phyloP scores from a whole-genome alignment of 2,113 vertebrate species.

The Lagopus leucura region DNA sequence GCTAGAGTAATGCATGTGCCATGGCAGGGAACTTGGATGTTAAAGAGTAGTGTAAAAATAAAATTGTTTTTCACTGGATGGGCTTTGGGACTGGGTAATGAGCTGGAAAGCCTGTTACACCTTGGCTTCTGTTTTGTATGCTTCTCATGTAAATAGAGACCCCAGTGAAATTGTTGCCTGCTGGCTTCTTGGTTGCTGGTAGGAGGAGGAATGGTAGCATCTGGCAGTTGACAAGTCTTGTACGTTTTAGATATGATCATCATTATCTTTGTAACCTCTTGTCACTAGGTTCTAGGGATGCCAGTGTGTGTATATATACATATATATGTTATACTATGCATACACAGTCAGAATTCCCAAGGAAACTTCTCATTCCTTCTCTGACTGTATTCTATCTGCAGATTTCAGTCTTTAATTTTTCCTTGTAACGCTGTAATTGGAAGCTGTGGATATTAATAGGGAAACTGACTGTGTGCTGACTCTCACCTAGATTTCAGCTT shows the following conservation, averaged over 20 bases:
- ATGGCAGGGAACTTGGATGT: background rate
- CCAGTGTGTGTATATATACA: no score
- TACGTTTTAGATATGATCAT: background rate
- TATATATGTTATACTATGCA: fast-evolving
- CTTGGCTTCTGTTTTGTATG: background rate
- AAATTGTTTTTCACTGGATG: background rate
- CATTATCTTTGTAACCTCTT: fast-evolving
- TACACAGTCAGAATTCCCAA: background rate
- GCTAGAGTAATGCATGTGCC: background rate
- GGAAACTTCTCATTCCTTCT: background rate
- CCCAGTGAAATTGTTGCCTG: background rate
- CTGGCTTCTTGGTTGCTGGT: background rate
- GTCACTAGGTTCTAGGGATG: fast-evolving
- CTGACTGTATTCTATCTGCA: background rate
- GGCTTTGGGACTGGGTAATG: background rate
- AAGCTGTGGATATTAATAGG: no score
- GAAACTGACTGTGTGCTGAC: background rate
- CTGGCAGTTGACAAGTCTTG: background rate
- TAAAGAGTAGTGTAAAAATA: background rate
- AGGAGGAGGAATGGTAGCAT: background rate
- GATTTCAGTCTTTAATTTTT: fast-evolving
- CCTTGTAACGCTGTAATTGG: background rate
- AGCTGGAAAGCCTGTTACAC: background rate
- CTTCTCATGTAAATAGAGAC: background rate
- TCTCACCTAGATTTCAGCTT: background rate